Percentiles rank a stretch among this genome's conserved stretches.
Evolutionary conservation across 2,888 invertebrate species (phyloP).

Genomic region (Drepana falcataria): DNA sequence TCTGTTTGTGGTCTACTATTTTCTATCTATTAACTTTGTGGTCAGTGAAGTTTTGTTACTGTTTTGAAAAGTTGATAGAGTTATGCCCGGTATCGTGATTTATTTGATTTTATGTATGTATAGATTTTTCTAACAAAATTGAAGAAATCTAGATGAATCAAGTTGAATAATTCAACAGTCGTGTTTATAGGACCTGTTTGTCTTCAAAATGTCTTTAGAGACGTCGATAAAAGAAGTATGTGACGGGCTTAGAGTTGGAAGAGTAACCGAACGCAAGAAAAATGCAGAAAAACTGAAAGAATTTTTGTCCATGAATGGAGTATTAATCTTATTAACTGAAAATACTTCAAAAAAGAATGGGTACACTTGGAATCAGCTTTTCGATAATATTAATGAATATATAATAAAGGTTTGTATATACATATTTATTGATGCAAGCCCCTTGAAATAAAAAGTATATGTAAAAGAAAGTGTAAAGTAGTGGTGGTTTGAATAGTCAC

Average conservation of each 20-base stretch:
- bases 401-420: slow-evolving; percentile 52
- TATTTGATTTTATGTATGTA: no score
- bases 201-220: slow-evolving; percentile 51
- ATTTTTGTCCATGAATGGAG: slow-evolving; percentile 56
- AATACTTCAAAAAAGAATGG: slow-evolving; percentile 52
- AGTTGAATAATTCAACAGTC: no score
- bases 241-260: slow-evolving; percentile 49
- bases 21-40: no score
- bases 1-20: no score
- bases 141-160: no score
- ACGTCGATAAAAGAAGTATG: slow-evolving; percentile 50
- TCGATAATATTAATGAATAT: slow-evolving; percentile 60
- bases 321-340: slow-evolving; percentile 51
- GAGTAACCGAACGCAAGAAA: slow-evolving; percentile 67
- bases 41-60: no score
- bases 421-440: background rate
- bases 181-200: background rate
- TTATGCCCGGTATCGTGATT: no score
- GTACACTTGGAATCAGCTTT: slow-evolving; percentile 64
- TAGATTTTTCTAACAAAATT: no score
- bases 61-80: no score
- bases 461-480: no score
- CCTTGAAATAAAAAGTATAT: no score
- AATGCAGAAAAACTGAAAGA: slow-evolving; percentile 61
- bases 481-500: no score